Conservation (phyloP, 1,140 invertebrate species). For the Grapholita molesta region DNA sequence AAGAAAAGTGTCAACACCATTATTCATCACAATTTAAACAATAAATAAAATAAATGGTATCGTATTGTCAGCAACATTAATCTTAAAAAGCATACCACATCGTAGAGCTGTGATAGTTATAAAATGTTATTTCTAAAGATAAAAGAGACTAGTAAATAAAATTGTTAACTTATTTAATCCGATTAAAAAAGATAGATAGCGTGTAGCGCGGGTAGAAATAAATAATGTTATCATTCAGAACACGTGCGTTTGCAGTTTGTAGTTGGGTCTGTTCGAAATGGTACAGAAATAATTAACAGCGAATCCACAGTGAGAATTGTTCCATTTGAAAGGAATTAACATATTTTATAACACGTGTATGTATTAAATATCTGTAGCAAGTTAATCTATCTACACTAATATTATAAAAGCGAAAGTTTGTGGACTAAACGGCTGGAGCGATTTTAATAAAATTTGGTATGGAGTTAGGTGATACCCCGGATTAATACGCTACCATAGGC, state of each 20-base stretch:
- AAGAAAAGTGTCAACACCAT: too few species aligned
- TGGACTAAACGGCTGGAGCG: too few species aligned
- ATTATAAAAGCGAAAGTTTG: too few species aligned
- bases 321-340: background rate
- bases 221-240: constrained; percentile 19
- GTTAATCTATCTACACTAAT: too few species aligned
- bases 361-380: background rate
- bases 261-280: constrained; percentile 21
- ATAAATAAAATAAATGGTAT: too few species aligned
- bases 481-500: too few species aligned
- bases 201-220: background rate
- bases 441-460: too few species aligned
- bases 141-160: background rate
- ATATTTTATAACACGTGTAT: background rate
- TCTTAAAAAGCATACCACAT: background rate
- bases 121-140: background rate
- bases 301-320: background rate
- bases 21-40: too few species aligned
- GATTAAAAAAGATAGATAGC: constrained; percentile 1
- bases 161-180: constrained; percentile 11
- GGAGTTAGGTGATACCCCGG: too few species aligned
- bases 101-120: background rate
- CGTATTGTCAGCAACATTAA: background rate
- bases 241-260: constrained; percentile 27
- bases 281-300: background rate